Conservation (phyloP, 2,888 invertebrate genomes). For the Lasioglossum malachurum region DNA sequence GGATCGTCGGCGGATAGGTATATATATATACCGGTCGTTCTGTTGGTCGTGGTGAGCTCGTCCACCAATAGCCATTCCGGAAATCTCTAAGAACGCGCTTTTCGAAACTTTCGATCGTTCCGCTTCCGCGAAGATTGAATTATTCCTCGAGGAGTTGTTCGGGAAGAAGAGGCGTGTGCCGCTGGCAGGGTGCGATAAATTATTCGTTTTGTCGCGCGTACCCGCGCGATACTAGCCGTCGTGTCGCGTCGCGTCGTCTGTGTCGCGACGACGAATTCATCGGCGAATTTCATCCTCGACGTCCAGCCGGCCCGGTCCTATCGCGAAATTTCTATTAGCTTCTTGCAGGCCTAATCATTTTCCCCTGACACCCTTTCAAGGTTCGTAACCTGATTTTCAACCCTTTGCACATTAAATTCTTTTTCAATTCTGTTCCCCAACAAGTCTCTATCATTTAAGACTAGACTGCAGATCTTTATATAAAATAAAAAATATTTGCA, state of each 20-base stretch:
- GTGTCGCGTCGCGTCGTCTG: neutral
- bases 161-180: constrained; percentile 58
- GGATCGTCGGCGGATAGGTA: constrained; percentile 42
- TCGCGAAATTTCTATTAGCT: neutral
- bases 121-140: constrained; percentile 76
- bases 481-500: too few relatives aligned
- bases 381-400: neutral
- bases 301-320: neutral
- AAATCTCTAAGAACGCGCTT: constrained; percentile 71
- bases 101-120: constrained; percentile 77
- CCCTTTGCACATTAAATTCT: neutral
- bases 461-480: too few relatives aligned
- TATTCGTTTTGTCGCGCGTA: constrained; percentile 60
- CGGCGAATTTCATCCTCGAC: neutral
- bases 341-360: too few relatives aligned
- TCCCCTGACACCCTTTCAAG: neutral
- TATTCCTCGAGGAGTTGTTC: constrained; percentile 70
- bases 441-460: neutral
- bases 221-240: constrained; percentile 29
- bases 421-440: neutral
- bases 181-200: constrained; percentile 66
- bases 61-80: constrained; percentile 61
- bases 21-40: constrained; percentile 34
- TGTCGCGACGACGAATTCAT: constrained; percentile 38
- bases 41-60: constrained; percentile 28